Evolutionary conservation across 1,140 invertebrate genomes (phyloP), one percentile per base, ranked within the genome.

Genomic region (Papilio helenus): DNA sequence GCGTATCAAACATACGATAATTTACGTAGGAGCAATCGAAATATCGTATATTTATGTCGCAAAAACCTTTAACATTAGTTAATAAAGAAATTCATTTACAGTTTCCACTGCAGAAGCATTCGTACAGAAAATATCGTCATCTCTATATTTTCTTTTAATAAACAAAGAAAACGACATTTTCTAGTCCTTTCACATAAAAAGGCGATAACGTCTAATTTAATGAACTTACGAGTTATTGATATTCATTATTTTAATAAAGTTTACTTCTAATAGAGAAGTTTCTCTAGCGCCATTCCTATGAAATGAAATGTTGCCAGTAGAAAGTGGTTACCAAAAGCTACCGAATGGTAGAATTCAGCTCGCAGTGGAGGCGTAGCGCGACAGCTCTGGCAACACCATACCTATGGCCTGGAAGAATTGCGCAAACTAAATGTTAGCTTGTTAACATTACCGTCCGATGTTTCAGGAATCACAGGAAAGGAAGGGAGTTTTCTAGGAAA

Each of bases 361-460:
- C 0, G 92, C 93, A 0, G 91, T 92, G 8, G 92, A 91, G 12
- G 93, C 92, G 80, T 92, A 95, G 4, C 95, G 92, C 9, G 95
- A 95, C 65, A 95, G 86, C 79, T 95, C 95, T 79, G 95, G 95
- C 86, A 95, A 85, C 84, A 95, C 91, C 80, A 94, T 90, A 7
- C 95, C 93, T 39, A 95, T 89, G 7, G 95, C 95, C 90, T 95
- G 90, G 29, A 94, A 94, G 76, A 91, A 92, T 88, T 88, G 87
- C 8, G 88, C 91, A 79, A 94, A 86, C 91, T 94, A 81, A 80
- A 68, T 49, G 77, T 93, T 76, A 93, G 87, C 84, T 83, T 86
- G 73, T 90, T 91, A 80, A 88, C 84, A 83, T 83, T 58, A 89
- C 90, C 87, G 91, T 89, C 84, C 89, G 72, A 65, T 58, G 39